Percentiles rank a stretch among this genome's conserved stretches.
phyloP scores from a whole-genome alignment of 2,113 vertebrate genomes.

The Serilophus lunatus region DNA sequence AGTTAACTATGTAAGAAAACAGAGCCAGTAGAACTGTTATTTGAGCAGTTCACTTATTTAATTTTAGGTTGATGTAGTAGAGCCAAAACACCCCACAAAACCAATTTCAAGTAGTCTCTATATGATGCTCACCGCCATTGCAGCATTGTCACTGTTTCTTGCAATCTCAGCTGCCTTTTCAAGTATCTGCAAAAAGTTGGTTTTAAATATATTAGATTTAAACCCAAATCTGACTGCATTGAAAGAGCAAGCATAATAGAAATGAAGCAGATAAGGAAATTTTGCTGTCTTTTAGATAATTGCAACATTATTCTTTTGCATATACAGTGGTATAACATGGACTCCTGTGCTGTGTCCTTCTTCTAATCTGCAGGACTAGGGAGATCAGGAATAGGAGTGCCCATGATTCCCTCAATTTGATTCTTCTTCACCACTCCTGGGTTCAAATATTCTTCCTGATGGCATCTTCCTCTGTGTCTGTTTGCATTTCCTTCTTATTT shows the following conservation, averaged over 20 bases:
- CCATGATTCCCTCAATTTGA: not conserved
- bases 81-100: rapidly evolving
- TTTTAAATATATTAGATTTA: not conserved
- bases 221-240: not conserved
- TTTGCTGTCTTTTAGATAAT: not conserved
- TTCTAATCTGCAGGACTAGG: not conserved
- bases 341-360: not conserved
- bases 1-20: not conserved
- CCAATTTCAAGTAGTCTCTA: not conserved
- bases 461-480: not conserved
- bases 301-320: not conserved
- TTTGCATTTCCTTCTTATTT: not conserved
- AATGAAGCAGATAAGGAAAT: not conserved
- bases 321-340: not conserved
- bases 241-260: not conserved
- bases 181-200: slow-evolving; percentile 83
- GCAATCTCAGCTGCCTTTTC: slow-evolving; percentile 96
- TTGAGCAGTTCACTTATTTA: not conserved
- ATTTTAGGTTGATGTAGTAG: not conserved
- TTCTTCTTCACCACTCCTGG: not conserved
- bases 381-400: not conserved
- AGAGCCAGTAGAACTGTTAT: not conserved
- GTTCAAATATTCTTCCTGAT: not conserved
- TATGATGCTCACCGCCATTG: slow-evolving; percentile 81
- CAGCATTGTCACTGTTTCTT: slow-evolving; percentile 78